Evolutionary conservation across 2,113 vertebrate species (phyloP).

Genomic region (Neodontobutis hainanensis): DNA sequence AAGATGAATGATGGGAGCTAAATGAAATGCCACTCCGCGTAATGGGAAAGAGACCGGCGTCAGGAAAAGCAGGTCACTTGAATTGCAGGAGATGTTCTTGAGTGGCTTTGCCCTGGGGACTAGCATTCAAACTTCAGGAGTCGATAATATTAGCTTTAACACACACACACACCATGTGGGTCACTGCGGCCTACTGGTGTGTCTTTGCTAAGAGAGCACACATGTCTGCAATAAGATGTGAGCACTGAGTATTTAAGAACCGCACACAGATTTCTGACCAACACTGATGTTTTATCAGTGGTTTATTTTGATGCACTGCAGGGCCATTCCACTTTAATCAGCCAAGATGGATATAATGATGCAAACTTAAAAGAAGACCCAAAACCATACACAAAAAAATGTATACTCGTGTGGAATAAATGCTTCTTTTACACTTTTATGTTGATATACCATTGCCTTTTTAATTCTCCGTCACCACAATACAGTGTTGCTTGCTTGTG

Average conservation of each 20-base stretch:
- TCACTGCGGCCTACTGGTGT: slow-evolving; percentile 16
- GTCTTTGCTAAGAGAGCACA: slow-evolving; percentile 14
- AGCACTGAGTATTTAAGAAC: slow-evolving; percentile 1
- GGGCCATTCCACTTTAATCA: too few relatives aligned
- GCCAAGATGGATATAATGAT: too few relatives aligned
- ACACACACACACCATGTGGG: slow-evolving; percentile 17
- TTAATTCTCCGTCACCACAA: too few relatives aligned
- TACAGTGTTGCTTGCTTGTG: not conserved
- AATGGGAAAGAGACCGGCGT: slow-evolving; percentile 61
- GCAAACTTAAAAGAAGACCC: too few relatives aligned
- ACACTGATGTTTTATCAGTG: too few relatives aligned
- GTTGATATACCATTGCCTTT: not conserved
- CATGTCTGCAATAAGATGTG: not conserved
- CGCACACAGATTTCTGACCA: too few relatives aligned
- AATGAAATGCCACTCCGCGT: slow-evolving; percentile 74
- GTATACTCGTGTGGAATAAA: too few relatives aligned
- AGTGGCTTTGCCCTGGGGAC: slow-evolving; percentile 65
- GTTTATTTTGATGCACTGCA: too few relatives aligned
- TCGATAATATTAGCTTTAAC: slow-evolving; percentile 55
- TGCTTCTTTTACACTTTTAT: not conserved
- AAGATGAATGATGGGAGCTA: slow-evolving; percentile 72
- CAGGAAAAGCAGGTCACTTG: slow-evolving; percentile 71
- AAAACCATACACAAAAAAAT: too few relatives aligned
- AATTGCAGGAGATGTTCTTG: slow-evolving; percentile 73
- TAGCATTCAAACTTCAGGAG: slow-evolving; percentile 51